Evolutionary conservation across 64 coral and sea anemone species (phyloP).

Genomic region (Orbicella faveolata): DNA sequence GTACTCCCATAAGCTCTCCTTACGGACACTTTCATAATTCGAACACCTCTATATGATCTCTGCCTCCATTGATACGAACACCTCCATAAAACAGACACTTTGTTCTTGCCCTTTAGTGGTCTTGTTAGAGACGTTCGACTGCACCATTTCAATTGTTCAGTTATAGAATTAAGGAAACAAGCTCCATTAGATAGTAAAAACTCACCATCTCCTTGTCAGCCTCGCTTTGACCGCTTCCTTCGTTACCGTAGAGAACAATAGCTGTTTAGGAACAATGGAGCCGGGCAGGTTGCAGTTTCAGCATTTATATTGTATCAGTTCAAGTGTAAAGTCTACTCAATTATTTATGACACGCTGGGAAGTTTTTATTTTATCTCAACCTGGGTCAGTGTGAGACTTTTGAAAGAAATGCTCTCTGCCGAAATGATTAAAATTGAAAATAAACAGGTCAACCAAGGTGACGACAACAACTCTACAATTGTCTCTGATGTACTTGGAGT

Average conservation of each 20-base stretch:
- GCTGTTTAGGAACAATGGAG: neutral
- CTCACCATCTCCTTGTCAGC: constrained; percentile 26
- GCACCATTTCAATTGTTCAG: no score
- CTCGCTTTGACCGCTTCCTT: constrained; percentile 17
- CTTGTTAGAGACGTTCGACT: no score
- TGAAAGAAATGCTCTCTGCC: neutral
- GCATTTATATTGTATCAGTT: neutral
- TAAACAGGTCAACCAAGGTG: neutral
- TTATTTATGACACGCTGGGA: neutral
- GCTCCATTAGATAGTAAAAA: neutral
- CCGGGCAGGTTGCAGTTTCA: neutral
- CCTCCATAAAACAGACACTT: no score
- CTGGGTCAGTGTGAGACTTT: neutral
- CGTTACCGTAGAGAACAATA: constrained; percentile 41
- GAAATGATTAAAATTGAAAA: neutral
- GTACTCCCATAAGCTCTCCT: no score
- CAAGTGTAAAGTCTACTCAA: neutral
- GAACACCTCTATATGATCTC: no score
- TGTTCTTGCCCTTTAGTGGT: no score
- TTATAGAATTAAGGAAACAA: no score
- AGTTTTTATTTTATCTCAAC: no score
- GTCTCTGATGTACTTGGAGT: no score
- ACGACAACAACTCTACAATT: no score
- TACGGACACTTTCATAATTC: no score
- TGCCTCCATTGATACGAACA: no score